A percentile compares a stretch with the other conserved stretches of the same genome.
These are phyloP conservation scores for Takifugu bimaculatus DNA, from an alignment of 2,113 vertebrate genomes.

Conservation along the genomic window DNA sequence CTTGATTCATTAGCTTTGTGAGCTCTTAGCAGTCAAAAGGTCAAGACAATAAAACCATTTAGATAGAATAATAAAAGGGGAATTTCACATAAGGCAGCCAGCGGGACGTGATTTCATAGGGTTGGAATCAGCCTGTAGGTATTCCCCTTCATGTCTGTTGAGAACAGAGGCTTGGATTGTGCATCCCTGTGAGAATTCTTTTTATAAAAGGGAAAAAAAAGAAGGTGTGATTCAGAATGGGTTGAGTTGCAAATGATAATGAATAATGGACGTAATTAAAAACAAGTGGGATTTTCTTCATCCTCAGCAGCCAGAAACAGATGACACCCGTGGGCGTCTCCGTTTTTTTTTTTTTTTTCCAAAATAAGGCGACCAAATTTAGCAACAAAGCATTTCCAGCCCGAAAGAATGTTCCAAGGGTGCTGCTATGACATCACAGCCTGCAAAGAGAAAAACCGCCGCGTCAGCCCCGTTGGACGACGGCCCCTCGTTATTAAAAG, in stretches of 20 bases:
- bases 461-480: conserved; percentile 38
- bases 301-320: no score
- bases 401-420: conserved; percentile 37
- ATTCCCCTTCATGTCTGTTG: conserved; percentile 44
- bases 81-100: conserved; percentile 30
- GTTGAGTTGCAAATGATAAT: not conserved
- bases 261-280: not conserved
- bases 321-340: conserved; percentile 5
- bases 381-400: conserved; percentile 37
- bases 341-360: not conserved
- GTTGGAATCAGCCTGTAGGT: conserved; percentile 42
- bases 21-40: not conserved
- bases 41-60: conserved; percentile 14
- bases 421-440: conserved; percentile 34
- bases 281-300: not conserved
- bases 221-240: not conserved
- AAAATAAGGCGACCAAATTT: conserved; percentile 42
- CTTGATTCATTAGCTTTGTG: not conserved
- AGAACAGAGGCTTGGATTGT: conserved; percentile 4
- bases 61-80: conserved; percentile 26
- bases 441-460: conserved; percentile 35
- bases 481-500: conserved; percentile 34
- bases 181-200: not conserved
- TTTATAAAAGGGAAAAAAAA: not conserved
- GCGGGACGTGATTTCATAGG: conserved; percentile 38